phyloP scores from a whole-genome alignment of 1,140 invertebrate genomes.

The Bombus fervidus region DNA sequence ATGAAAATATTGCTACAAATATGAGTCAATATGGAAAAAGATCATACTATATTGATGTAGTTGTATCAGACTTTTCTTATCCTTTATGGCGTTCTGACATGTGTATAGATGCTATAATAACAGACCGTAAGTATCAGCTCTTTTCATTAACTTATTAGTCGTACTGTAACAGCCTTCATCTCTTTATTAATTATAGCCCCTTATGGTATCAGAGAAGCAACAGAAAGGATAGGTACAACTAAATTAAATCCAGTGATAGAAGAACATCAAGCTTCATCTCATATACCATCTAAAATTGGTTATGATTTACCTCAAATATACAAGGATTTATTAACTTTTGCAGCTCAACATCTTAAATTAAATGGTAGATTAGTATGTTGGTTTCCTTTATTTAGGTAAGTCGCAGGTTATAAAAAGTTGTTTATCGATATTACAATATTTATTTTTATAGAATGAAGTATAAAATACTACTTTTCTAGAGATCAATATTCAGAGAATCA shows the following conservation, averaged over 20 bases:
- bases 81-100: slow-evolving; percentile 89
- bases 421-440: slow-evolving; percentile 47
- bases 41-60: slow-evolving; percentile 91
- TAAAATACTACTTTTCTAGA: slow-evolving; percentile 78
- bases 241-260: slow-evolving; percentile 85
- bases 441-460: slow-evolving; percentile 15
- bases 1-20: slow-evolving; percentile 94
- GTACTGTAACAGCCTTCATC: slow-evolving; percentile 16
- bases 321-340: slow-evolving; percentile 92
- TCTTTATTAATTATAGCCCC: slow-evolving; percentile 87
- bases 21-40: slow-evolving; percentile 92
- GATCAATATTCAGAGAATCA: slow-evolving; percentile 89
- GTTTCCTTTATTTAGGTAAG: slow-evolving; percentile 93
- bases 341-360: slow-evolving; percentile 89
- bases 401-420: slow-evolving; percentile 11
- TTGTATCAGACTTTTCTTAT: slow-evolving; percentile 94
- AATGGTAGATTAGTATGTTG: slow-evolving; percentile 94
- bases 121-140: slow-evolving; percentile 92
- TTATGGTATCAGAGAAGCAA: slow-evolving; percentile 96
- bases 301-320: slow-evolving; percentile 92
- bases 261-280: slow-evolving; percentile 85
- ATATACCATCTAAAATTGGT: slow-evolving; percentile 94
- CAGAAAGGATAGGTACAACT: slow-evolving; percentile 90
- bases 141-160: slow-evolving; percentile 5
- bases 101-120: slow-evolving; percentile 93